Evolutionary conservation across 2,888 invertebrate species (phyloP), one percentile per base, ranked within the genome.

Genomic region (Brachyopa scutellaris): DNA sequence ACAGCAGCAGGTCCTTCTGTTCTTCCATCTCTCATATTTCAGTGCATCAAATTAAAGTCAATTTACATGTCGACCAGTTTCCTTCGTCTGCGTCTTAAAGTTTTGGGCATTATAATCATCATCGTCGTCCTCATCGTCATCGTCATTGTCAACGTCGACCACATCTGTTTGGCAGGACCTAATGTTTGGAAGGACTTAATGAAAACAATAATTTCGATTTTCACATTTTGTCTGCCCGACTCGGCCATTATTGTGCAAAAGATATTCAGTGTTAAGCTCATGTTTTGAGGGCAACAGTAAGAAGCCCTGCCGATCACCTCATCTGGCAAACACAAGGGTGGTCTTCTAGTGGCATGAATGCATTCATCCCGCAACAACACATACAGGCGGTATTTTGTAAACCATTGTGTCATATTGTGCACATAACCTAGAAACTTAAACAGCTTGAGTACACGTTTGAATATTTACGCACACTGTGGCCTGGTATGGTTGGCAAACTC

Each of bases 141-240:
- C 55, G 19, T 45, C 42, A 17, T 42, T 2, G 45, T 11, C 11
- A 29, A 61, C 17, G 61, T 67, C 45, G 76, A 40, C 47, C 77
- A 69, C 70, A 70, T 55, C 69, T 77, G 77, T 49, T n/a, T 69
- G 69, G 55, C 77, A 77, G 62, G 40, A 70, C 47, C 62, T 69
- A 69, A 77, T 77, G 70, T n/a, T n/a, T 69, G 69, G 55, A 69
- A 77, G 62, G 40, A 70, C 47, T 70, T 69, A 69, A 77, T 77
- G 70, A 77, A 70, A 77, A 62, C 77, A 77, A 77, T 77, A 70
- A 77, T 70, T 77, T 77, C 77, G 62, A 77, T 62, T 62, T 70
- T 70, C 62, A 49, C 55, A 55, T 77, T 70, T 62, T 53, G 70
- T 13, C 72, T 69, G 17, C n/a, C 13, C 47, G 53, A 59, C 51